Conservation (phyloP, 1,140 invertebrate genomes). For the Nylanderia fulva region DNA sequence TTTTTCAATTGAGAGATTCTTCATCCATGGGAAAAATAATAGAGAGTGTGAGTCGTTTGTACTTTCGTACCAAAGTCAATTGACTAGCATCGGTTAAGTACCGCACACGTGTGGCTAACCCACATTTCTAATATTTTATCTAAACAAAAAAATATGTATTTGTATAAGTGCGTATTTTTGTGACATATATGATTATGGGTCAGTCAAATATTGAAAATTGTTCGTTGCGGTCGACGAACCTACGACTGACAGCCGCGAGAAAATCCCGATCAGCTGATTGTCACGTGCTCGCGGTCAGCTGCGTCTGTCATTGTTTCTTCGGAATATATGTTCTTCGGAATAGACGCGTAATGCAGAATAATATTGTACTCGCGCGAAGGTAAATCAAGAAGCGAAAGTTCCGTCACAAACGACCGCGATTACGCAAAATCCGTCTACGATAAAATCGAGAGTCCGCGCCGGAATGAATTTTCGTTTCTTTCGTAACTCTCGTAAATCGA, state of each 20-base stretch:
- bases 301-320: background rate
- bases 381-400: constrained; percentile 48
- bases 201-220: constrained; percentile 24
- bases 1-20: background rate
- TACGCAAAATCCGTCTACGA: constrained; percentile 42
- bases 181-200: constrained; percentile 27
- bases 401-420: background rate
- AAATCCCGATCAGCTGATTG: background rate
- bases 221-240: background rate
- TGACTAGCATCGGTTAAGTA: constrained; percentile 8
- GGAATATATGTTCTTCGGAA: background rate
- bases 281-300: background rate
- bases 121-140: constrained; percentile 29
- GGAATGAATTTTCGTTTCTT: constrained; percentile 44
- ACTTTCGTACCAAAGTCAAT: background rate
- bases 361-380: constrained; percentile 19
- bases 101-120: background rate
- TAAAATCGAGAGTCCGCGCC: constrained; percentile 49
- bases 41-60: background rate
- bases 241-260: no score
- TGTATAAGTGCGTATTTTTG: no score
- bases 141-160: constrained; percentile 11
- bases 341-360: constrained; percentile 16
- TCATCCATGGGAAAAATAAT: constrained; percentile 10
- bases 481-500: constrained; percentile 19